These are phyloP conservation scores for Papilio protenor DNA, from an alignment of 2,888 invertebrate genomes.

Conservation along the genomic window DNA sequence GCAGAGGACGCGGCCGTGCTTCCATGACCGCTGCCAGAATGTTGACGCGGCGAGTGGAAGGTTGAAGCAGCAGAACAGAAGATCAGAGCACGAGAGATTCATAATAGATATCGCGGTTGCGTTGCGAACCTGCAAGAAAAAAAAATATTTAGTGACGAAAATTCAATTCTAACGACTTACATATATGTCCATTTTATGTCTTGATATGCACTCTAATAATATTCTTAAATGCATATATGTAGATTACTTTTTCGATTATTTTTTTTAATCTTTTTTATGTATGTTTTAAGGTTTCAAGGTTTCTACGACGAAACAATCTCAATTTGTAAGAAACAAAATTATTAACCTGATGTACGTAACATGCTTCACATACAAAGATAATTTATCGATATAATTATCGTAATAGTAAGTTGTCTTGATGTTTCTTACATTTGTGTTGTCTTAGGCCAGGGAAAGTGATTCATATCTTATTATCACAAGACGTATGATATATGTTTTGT, in stretches of 20 bases:
- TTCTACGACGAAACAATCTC: too few relatives aligned
- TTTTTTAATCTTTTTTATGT: too few relatives aligned
- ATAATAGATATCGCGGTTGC: constrained; percentile 94
- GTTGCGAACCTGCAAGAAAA: constrained; percentile 87
- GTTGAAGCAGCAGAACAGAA: constrained; percentile 93
- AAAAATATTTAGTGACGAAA: background rate
- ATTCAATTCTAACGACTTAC: too few relatives aligned
- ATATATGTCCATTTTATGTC: too few relatives aligned
- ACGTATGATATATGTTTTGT: constrained; percentile 28
- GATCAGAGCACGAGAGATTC: constrained; percentile 91
- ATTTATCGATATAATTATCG: constrained; percentile 3
- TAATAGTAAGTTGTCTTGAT: background rate
- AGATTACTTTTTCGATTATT: too few relatives aligned
- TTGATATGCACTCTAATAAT: too few relatives aligned
- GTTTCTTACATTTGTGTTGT: constrained; percentile 17
- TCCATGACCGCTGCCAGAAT: constrained; percentile 92
- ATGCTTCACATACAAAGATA: background rate
- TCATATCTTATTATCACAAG: constrained; percentile 31
- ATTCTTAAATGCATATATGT: too few relatives aligned
- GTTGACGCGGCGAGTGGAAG: constrained; percentile 92
- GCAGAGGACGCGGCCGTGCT: constrained; percentile 88
- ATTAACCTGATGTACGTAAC: background rate
- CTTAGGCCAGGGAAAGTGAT: constrained; percentile 12
- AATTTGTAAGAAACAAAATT: too few relatives aligned
- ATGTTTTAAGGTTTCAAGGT: too few relatives aligned